phyloP scores from a whole-genome alignment of 2,113 vertebrate species.

The Lasiurus borealis region DNA sequence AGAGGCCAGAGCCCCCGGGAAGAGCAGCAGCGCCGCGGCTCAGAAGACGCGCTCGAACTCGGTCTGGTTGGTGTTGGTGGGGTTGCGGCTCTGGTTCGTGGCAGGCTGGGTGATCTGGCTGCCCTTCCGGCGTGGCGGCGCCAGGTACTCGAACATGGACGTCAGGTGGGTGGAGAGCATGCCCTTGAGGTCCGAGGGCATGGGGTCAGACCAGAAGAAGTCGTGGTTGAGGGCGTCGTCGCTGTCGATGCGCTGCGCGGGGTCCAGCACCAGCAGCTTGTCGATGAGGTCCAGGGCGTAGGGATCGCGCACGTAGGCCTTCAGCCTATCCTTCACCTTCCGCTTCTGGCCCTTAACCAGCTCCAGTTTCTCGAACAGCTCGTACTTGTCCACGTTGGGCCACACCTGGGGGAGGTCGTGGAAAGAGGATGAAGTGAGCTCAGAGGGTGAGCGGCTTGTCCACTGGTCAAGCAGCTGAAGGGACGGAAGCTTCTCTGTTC shows the following conservation, averaged over 20 bases:
- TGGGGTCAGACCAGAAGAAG: constrained; percentile 99
- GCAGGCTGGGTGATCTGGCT: constrained; percentile 97
- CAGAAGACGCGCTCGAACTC: constrained; percentile 98
- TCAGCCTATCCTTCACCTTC: constrained; percentile 98
- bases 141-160: constrained; percentile 99
- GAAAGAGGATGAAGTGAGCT: neutral
- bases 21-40: neutral
- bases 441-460: neutral
- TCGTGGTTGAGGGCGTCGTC: constrained; percentile 98
- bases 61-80: constrained; percentile 95
- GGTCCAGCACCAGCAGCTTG: constrained; percentile 97
- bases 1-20: accelerated
- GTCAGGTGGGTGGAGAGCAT: constrained; percentile 99
- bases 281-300: constrained; percentile 97
- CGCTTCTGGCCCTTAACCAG: constrained; percentile 98
- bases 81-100: constrained; percentile 96
- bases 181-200: constrained; percentile 99
- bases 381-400: constrained; percentile 96
- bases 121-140: constrained; percentile 92
- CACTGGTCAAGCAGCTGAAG: neutral
- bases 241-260: constrained; percentile 94
- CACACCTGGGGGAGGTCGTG: constrained; percentile 89
- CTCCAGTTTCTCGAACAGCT: constrained; percentile 98
- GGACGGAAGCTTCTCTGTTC: neutral
- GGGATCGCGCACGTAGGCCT: constrained; percentile 98